These are phyloP conservation scores for Watsonalla binaria DNA, from an alignment of 2,888 invertebrate genomes.

Conservation along the genomic window DNA sequence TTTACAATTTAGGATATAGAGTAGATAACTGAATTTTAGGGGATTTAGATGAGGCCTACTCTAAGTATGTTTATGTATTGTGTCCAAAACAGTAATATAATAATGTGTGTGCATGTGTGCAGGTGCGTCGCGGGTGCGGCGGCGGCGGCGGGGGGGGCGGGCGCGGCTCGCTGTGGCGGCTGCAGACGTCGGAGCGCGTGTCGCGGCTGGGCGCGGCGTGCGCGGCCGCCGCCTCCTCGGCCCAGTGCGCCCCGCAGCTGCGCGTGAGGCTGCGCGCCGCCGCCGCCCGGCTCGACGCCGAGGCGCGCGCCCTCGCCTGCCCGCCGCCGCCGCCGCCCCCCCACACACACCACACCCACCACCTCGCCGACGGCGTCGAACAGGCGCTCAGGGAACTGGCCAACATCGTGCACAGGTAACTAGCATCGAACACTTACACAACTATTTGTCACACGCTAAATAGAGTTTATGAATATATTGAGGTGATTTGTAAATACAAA, in stretches of 20 bases:
- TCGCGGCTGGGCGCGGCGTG: constrained; percentile 75
- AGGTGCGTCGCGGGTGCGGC: constrained; percentile 47
- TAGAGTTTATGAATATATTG: too few relatives aligned
- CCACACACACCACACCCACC: constrained; percentile 83
- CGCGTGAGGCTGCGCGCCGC: constrained; percentile 69
- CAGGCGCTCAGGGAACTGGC: constrained; percentile 79
- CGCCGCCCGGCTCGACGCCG: constrained; percentile 48
- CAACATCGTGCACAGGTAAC: constrained; percentile 83
- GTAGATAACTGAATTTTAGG: too few relatives aligned
- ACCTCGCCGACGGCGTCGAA: constrained; percentile 85
- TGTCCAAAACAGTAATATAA: not conserved
- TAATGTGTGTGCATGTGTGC: not conserved
- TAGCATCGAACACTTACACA: not conserved
- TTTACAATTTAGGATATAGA: too few relatives aligned
- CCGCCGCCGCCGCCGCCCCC: constrained; percentile 71
- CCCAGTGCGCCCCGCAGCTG: constrained; percentile 85
- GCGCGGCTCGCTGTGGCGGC: constrained; percentile 65
- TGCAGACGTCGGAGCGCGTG: constrained; percentile 72
- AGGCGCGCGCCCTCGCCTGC: constrained; percentile 58
- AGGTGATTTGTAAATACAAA: too few relatives aligned
- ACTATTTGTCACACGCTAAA: too few relatives aligned
- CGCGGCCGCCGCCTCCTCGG: constrained; percentile 84
- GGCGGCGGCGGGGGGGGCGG: constrained; percentile 36
- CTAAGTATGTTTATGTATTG: too few relatives aligned
- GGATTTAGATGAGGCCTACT: too few relatives aligned